Conservation (phyloP, 2,888 invertebrate genomes). For the Zelleria hepariella region DNA sequence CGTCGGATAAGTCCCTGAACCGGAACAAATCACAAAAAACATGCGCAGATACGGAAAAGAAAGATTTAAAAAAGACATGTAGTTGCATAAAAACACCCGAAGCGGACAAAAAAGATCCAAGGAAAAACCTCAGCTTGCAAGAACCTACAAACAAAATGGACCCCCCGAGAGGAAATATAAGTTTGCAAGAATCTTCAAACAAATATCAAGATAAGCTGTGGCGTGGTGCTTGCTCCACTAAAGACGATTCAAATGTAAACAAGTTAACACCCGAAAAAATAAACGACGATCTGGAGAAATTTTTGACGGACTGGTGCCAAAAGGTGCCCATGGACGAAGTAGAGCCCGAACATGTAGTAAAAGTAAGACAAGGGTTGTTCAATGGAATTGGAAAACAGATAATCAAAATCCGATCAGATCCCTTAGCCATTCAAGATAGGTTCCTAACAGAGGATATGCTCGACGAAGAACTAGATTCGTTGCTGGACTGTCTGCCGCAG, state of each 20-base stretch:
- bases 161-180: neutral
- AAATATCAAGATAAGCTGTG: neutral
- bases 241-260: neutral
- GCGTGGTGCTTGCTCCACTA: neutral
- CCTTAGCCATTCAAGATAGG: slow-evolving; percentile 26
- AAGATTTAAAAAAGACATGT: no score
- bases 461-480: slow-evolving; percentile 42
- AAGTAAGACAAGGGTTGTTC: slow-evolving; percentile 30
- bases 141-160: neutral
- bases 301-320: slow-evolving; percentile 33
- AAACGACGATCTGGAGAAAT: neutral
- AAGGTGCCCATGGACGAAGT: slow-evolving; percentile 30
- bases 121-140: no score
- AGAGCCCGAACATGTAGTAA: slow-evolving; percentile 24
- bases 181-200: neutral
- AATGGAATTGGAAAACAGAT: slow-evolving; percentile 41
- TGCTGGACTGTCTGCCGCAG: slow-evolving; percentile 36
- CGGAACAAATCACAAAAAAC: no score
- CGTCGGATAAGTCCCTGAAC: no score
- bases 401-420: slow-evolving; percentile 36
- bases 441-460: slow-evolving; percentile 41
- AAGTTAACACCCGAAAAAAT: neutral
- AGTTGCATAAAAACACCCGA: no score
- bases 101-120: no score
- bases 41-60: no score